Evolutionary conservation across 2,113 vertebrate species (phyloP), one percentile per base, ranked within the genome.

Genomic region (Verasper variegatus): DNA sequence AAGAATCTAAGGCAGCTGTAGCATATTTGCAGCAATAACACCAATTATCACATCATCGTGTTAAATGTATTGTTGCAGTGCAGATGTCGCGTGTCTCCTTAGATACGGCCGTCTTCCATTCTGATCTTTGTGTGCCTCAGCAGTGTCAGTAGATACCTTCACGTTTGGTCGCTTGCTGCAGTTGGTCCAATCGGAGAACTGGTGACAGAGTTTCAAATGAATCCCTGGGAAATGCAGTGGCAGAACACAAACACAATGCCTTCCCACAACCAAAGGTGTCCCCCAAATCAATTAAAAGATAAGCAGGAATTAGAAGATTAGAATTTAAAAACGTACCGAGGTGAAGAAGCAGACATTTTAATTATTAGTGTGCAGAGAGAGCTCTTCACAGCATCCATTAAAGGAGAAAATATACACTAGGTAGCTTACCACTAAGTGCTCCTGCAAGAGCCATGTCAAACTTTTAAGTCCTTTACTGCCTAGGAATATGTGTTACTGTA

Each of bases 401-500:
- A 84, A 80, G 54, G 66, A 79, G 77, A 82, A 89, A 78, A 88
- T 84, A 88, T 77, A 84, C 80, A 87, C 83, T 75, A 66, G 80
- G 80, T 74, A 80, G 75, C 80, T 86, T 80, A 82, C 76, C 59
- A 56, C 78, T 88, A 89, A 89, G 86, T 89, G 86, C 85, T 83
- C 82, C 78, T 82, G 81, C 78, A 80, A 84, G 78, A 86, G 78
- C 81, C 69, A 77, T 78, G 82, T 84, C 67, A 76, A 85, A 90
- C 85, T 83, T 89, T 79, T 68, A 85, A 89, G 86, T 88, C 78
- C 72, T 91, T 90, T 81, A 88, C 85, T 86, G 82, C 79, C 82
- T 74, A 75, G 78, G 82, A 88, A 91, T 86, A 87, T 77, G 80
- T 85, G 84, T 83, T 79, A 78, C 83, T 81, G 78, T 88, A 86